Percentiles rank a stretch among this genome's conserved stretches.
These are phyloP conservation scores for Adineta ricciae DNA, from an alignment of 2,888 invertebrate species.

Conservation along the genomic window DNA sequence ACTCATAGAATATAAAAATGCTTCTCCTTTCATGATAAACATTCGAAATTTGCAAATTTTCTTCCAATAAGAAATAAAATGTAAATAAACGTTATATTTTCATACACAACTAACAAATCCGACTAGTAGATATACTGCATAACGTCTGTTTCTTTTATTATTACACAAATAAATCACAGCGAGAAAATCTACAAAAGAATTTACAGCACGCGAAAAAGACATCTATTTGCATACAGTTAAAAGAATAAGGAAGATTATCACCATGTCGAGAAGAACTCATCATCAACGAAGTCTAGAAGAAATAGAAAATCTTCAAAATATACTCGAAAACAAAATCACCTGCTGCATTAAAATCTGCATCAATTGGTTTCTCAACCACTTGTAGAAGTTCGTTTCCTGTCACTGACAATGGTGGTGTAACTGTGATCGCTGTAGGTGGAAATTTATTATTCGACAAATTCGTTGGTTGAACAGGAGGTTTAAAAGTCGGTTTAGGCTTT, in stretches of 20 bases:
- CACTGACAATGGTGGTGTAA: neutral
- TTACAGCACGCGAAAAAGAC: neutral
- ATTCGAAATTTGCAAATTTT: too few relatives aligned
- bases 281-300: neutral
- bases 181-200: neutral
- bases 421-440: neutral
- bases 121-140: too few relatives aligned
- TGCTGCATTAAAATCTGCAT: neutral
- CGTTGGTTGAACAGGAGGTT: neutral
- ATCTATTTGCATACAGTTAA: neutral
- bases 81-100: too few relatives aligned
- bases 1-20: too few relatives aligned
- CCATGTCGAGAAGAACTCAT: neutral
- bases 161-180: neutral
- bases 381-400: neutral
- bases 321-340: neutral
- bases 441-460: neutral
- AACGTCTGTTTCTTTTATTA: neutral
- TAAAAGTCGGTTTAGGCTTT: neutral
- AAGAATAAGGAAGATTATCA: neutral
- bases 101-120: too few relatives aligned
- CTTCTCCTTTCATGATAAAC: too few relatives aligned
- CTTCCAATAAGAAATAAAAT: too few relatives aligned
- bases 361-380: neutral
- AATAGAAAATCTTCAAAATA: neutral